Conservation (phyloP, 2,113 vertebrate genomes). For the Channa maculata region DNA sequence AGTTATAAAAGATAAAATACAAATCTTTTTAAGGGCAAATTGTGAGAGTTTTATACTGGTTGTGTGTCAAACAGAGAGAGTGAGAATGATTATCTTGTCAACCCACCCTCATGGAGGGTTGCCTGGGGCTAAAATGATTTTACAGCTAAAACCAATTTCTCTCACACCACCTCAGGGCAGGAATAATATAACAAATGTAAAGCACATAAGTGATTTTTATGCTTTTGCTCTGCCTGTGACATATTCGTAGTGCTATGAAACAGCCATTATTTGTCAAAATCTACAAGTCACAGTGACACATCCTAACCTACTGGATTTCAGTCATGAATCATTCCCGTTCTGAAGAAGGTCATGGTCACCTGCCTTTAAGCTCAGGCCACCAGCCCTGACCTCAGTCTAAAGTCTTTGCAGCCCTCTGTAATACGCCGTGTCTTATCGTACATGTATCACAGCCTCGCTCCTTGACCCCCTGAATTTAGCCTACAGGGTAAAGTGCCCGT, state of each 20-base stretch:
- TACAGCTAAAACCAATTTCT: constrained; percentile 20
- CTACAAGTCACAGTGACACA: constrained; percentile 16
- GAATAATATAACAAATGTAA: constrained; percentile 5
- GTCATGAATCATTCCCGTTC: constrained; percentile 9
- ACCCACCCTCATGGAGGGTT: neutral
- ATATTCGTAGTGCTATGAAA: constrained; percentile 6
- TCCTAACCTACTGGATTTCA: neutral
- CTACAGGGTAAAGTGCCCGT: constrained; percentile 18
- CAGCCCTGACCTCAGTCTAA: constrained; percentile 26
- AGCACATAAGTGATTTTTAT: neutral
- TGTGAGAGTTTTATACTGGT: neutral
- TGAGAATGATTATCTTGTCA: constrained; percentile 9
- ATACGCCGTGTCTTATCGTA: constrained; percentile 9
- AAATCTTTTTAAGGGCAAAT: constrained; percentile 5
- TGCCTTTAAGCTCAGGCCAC: neutral
- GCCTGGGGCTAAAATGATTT: constrained; percentile 20
- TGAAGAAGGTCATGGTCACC: constrained; percentile 2
- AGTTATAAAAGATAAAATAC: constrained; percentile 1
- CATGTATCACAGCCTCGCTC: constrained; percentile 6
- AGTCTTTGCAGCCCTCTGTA: constrained; percentile 21
- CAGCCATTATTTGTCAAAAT: neutral
- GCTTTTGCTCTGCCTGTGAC: neutral
- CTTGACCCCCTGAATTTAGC: constrained; percentile 28
- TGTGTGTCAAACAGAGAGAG: constrained; percentile 8
- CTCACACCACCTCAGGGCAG: constrained; percentile 11